Percentiles rank a stretch among this genome's conserved stretches.
Conservation (phyloP, 1,140 invertebrate species). For the Drosophila neocordata region DNA sequence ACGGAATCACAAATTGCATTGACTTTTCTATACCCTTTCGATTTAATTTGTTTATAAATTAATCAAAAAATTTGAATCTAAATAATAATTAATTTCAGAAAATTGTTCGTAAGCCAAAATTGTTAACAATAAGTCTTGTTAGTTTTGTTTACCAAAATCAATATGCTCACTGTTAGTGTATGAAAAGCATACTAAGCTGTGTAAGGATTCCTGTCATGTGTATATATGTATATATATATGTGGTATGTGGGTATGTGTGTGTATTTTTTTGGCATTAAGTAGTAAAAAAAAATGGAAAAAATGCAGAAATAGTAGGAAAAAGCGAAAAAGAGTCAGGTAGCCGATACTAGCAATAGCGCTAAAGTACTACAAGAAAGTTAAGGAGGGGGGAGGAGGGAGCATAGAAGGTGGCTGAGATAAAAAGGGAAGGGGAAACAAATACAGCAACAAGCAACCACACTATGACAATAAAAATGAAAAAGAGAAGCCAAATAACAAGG, state of each 20-base stretch:
- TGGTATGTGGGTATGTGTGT: neutral
- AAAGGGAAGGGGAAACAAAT: slow-evolving; percentile 1
- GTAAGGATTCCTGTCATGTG: slow-evolving; percentile 8
- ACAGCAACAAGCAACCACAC: slow-evolving; percentile 68
- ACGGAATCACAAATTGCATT: neutral
- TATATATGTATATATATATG: neutral
- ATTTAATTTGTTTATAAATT: too few relatives aligned
- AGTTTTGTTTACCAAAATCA: too few relatives aligned
- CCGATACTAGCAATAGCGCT: slow-evolving; percentile 53
- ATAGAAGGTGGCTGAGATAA: neutral
- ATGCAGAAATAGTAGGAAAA: neutral
- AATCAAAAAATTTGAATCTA: too few relatives aligned
- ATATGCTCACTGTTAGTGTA: neutral
- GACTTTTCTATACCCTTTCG: neutral
- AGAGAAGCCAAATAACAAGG: slow-evolving; percentile 10
- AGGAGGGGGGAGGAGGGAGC: neutral
- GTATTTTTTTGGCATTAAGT: slow-evolving; percentile 53
- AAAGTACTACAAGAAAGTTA: slow-evolving; percentile 42
- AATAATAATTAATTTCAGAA: too few relatives aligned
- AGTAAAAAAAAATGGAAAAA: slow-evolving; percentile 44
- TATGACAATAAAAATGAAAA: slow-evolving; percentile 70
- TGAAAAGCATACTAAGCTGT: neutral
- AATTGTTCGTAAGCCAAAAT: too few relatives aligned
- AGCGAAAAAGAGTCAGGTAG: slow-evolving; percentile 18
- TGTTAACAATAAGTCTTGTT: too few relatives aligned